phyloP scores from a whole-genome alignment of 2,888 invertebrate species.

The Tromatobia lineatoria region DNA sequence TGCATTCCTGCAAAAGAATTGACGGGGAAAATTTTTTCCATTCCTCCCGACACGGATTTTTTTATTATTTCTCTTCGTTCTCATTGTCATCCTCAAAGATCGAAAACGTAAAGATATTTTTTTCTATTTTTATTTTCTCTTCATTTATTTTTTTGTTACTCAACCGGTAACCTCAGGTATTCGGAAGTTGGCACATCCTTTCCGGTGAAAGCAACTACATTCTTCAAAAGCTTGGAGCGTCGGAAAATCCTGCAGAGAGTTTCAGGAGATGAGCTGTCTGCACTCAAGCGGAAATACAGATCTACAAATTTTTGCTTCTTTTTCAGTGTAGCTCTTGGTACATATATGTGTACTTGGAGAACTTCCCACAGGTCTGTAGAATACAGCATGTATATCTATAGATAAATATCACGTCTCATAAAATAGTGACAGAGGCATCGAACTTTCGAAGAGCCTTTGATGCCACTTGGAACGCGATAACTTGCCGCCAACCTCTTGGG shows the following conservation, averaged over 20 bases:
- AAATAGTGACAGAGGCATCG: conserved; percentile 18
- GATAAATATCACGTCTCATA: background rate
- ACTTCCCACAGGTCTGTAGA: background rate
- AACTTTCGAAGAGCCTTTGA: conserved; percentile 5
- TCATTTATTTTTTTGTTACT: background rate
- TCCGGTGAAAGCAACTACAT: background rate
- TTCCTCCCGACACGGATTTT: no score
- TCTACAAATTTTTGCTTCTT: background rate
- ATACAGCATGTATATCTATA: conserved; percentile 2
- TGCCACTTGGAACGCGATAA: conserved; percentile 4
- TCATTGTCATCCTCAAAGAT: background rate
- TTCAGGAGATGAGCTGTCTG: conserved; percentile 4
- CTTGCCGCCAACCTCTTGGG: conserved; percentile 13
- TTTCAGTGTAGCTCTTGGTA: background rate
- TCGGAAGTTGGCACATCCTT: background rate
- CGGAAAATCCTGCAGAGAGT: conserved; percentile 4
- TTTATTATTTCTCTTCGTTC: background rate
- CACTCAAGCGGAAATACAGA: background rate
- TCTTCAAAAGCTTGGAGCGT: background rate
- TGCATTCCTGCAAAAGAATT: conserved; percentile 6
- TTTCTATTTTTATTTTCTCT: background rate
- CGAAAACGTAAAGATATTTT: background rate
- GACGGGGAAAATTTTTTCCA: background rate
- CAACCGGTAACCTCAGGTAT: conserved; percentile 2
- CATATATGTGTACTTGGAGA: background rate